Base-by-base conservation (phyloP, 2,797 vertebrate species). In the Psittacula derbiana region DNA sequence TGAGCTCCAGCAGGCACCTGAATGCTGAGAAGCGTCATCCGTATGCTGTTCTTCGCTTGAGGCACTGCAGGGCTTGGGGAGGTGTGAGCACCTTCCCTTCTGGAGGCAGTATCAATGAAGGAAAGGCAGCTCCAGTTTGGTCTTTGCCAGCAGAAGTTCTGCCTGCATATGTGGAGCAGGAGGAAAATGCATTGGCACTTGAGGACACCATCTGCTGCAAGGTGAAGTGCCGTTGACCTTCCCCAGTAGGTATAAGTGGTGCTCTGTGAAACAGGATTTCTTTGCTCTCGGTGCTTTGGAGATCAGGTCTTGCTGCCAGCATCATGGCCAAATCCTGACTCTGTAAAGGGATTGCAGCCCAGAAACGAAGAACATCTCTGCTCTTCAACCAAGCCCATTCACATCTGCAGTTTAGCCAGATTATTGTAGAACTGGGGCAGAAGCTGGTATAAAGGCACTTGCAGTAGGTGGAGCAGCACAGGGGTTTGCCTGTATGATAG, bases 131-230 rank as follows among this genome's bases (percentile, higher is more conserved):
- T 93, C 23, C 33, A 36, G 4, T 61, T 71, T 93, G 73, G 73
- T 10, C 30, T 93, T 86, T 49, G 53, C 21, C 28, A 83, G 36
- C 60, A 79, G 78, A 70, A 64, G 61, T 61, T 80, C 62, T 8
- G 8, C 36, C 66, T 5, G 2, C 1, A 0, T 19, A 5, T 4
- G 2, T 19, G 24, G 19, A 74, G 5, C 47, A 50, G 44, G 46
- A 75, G 46, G 33, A 73, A 33, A n/a, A 47, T 0, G 0, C 2
- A 0, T 55, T 21, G 10, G 33, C n/a, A 5, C 86, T 64, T 5
- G 25, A 72, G 38, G 58, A 23, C 61, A 31, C 21, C 3, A 8
- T 50, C n/a, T 86, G 38, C 15, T 30, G 61, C 70, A 53, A 73
- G 49, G 5, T 61, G 55, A 52, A 74, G 33, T 16, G 24, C 0